Evolutionary conservation across 2,888 invertebrate genomes (phyloP).

Genomic region (Aethes cnicana): DNA sequence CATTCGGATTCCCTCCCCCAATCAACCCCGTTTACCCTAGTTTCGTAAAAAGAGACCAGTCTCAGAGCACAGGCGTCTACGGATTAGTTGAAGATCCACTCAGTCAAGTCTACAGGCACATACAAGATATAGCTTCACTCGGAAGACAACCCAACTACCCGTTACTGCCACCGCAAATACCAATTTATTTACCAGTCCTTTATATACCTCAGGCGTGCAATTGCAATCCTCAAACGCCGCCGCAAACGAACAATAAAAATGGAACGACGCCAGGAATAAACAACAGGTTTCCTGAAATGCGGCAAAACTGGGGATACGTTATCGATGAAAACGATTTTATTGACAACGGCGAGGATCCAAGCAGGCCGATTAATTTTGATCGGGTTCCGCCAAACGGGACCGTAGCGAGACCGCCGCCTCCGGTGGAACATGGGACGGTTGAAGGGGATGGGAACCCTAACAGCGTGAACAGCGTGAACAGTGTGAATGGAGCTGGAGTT

Average conservation of each 20-base stretch:
- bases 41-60: slow-evolving; percentile 35
- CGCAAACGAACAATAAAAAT: slow-evolving; percentile 33
- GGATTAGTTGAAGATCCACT: slow-evolving; percentile 36
- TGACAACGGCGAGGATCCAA: slow-evolving; percentile 43
- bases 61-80: slow-evolving; percentile 33
- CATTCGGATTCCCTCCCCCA: slow-evolving; percentile 28
- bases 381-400: slow-evolving; percentile 47
- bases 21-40: slow-evolving; percentile 29
- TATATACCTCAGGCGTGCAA: slow-evolving; percentile 52
- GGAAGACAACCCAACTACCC: slow-evolving; percentile 35
- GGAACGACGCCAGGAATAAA: slow-evolving; percentile 41
- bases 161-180: slow-evolving; percentile 40
- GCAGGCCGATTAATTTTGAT: slow-evolving; percentile 58
- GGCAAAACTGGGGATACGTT: slow-evolving; percentile 64
- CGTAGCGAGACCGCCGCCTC: slow-evolving; percentile 47
- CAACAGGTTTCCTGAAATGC: slow-evolving; percentile 52
- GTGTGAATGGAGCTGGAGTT: not conserved
- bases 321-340: slow-evolving; percentile 45
- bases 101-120: slow-evolving; percentile 33
- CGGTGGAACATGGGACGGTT: slow-evolving; percentile 56
- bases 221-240: slow-evolving; percentile 41
- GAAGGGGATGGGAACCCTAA: slow-evolving; percentile 40
- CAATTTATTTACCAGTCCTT: slow-evolving; percentile 54
- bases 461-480: slow-evolving; percentile 31
- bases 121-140: slow-evolving; percentile 36